Evolutionary conservation across 2,113 vertebrate genomes (phyloP).

Genomic region (Vidua macroura): DNA sequence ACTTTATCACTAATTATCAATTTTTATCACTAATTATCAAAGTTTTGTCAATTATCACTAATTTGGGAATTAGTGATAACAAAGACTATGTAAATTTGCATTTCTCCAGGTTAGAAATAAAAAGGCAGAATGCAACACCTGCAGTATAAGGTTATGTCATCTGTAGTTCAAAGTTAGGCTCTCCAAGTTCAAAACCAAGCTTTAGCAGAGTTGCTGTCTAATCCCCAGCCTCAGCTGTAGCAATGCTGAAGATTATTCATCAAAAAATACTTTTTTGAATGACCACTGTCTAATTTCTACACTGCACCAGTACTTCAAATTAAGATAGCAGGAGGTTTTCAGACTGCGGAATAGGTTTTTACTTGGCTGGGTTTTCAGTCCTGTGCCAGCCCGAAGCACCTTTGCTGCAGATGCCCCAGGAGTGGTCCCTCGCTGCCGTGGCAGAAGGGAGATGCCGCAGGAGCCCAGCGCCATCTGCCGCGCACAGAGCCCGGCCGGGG

Average conservation of each 20-base stretch:
- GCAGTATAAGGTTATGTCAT: background rate
- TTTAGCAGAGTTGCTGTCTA: background rate
- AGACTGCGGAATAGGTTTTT: background rate
- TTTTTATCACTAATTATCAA: background rate
- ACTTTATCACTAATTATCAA: background rate
- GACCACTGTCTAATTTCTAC: background rate
- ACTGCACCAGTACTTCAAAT: background rate
- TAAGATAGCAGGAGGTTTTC: background rate
- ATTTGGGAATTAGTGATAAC: background rate
- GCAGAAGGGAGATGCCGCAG: background rate
- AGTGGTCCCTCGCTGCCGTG: background rate
- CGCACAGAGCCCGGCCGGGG: background rate
- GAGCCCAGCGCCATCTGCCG: slow-evolving; percentile 53
- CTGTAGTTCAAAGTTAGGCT: background rate
- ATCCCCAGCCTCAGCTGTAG: background rate
- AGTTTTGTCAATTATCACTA: background rate
- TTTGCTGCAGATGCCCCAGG: background rate
- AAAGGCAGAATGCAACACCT: background rate
- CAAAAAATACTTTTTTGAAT: background rate
- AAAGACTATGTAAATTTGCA: background rate
- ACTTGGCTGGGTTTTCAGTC: background rate
- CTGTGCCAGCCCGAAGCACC: background rate
- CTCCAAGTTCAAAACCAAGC: background rate
- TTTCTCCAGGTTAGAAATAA: background rate
- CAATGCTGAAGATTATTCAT: background rate